A percentile compares a stretch with the other conserved stretches of the same genome.
These are phyloP conservation scores for Myodes glareolus DNA, from an alignment of 2,113 vertebrate genomes.

Conservation along the genomic window DNA sequence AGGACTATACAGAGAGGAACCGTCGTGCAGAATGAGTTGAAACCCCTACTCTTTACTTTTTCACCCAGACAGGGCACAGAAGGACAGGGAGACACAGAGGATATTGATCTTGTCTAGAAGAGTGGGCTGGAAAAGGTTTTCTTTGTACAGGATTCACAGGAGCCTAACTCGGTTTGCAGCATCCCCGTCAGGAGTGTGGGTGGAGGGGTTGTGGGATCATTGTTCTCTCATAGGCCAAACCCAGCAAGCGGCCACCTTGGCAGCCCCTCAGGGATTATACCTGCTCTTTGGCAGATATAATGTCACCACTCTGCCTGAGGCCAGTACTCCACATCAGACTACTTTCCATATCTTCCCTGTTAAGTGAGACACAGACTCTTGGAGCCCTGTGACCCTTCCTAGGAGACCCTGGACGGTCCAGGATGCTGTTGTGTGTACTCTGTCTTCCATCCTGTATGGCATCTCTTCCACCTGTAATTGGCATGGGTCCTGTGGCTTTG, in stretches of 20 bases:
- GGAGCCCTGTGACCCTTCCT: background rate
- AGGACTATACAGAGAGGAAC: background rate
- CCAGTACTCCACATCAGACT: conserved; percentile 49
- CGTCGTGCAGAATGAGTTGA: background rate
- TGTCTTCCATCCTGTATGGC: background rate
- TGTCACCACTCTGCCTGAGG: conserved; percentile 68
- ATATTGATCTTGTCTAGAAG: conserved; percentile 22
- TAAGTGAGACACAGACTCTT: background rate
- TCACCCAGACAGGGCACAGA: background rate
- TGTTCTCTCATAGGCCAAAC: conserved; percentile 45
- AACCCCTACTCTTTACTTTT: background rate
- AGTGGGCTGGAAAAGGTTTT: conserved; percentile 42
- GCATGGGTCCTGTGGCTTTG: background rate
- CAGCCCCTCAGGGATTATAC: conserved; percentile 53
- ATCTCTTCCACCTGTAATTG: background rate
- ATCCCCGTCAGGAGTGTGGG: conserved; percentile 57
- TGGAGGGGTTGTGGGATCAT: conserved; percentile 30
- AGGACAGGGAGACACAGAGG: background rate
- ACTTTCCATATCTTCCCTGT: conserved; percentile 20
- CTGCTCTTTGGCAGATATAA: conserved; percentile 66
- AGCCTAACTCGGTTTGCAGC: conserved; percentile 22
- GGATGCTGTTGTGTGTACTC: background rate
- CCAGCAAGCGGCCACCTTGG: conserved; percentile 65
- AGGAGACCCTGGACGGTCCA: conserved; percentile 10
- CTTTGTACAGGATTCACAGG: conserved; percentile 57